Conservation (phyloP, 2,888 invertebrate species). For the Heterodera filipjevi region DNA sequence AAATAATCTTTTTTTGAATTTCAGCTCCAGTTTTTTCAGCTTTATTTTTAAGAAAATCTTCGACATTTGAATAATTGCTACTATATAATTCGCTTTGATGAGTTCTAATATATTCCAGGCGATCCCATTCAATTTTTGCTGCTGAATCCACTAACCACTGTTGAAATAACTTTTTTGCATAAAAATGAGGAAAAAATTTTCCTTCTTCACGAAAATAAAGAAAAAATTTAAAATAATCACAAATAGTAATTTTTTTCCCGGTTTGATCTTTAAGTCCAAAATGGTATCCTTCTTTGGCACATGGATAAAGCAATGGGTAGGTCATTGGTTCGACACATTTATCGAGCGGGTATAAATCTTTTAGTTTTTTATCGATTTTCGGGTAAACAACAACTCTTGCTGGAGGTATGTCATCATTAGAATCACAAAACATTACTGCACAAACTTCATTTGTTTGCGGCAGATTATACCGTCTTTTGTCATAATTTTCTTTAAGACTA, state of each 20-base stretch:
- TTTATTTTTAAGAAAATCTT: conserved; percentile 12
- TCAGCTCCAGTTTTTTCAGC: background rate
- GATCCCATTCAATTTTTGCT: background rate
- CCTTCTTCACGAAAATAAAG: background rate
- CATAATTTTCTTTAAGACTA: background rate
- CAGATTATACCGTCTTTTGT: background rate
- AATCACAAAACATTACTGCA: background rate
- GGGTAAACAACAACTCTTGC: background rate
- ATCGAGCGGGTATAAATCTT: background rate
- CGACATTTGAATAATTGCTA: background rate
- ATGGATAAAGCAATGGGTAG: background rate
- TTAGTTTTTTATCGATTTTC: background rate
- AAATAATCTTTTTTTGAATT: background rate
- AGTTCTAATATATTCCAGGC: background rate
- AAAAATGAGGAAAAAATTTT: background rate
- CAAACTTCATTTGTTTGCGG: background rate
- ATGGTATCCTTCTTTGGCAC: background rate
- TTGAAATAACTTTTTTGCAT: background rate
- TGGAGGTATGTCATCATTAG: background rate
- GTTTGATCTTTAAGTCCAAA: background rate
- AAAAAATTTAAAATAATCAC: background rate
- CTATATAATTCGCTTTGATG: background rate
- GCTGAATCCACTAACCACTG: background rate
- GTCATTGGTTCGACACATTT: background rate
- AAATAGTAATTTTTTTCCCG: background rate